Evolutionary conservation across 2,888 invertebrate species (phyloP).

Genomic region (Rotaria socialis): DNA sequence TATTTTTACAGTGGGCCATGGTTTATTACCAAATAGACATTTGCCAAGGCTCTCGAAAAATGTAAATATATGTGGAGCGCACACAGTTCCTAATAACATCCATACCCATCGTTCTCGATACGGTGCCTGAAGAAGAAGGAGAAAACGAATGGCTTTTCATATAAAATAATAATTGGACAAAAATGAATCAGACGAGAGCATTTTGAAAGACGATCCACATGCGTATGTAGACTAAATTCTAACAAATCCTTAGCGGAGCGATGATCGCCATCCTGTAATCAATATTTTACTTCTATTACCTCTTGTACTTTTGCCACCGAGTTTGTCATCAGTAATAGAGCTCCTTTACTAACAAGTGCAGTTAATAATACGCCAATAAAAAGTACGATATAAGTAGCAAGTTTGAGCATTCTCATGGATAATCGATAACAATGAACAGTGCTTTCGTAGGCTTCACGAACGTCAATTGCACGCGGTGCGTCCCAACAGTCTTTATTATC

Average conservation of each 20-base stretch:
- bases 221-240: no score
- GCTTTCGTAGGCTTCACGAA: slow-evolving; percentile 44
- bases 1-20: slow-evolving; percentile 49
- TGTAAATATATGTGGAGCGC: slow-evolving; percentile 81
- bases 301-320: slow-evolving; percentile 52
- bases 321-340: slow-evolving; percentile 54
- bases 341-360: slow-evolving; percentile 46
- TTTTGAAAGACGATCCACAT: no score
- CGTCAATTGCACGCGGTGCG: slow-evolving; percentile 39
- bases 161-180: no score
- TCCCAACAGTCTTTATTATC: slow-evolving; percentile 37
- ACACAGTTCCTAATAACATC: slow-evolving; percentile 79
- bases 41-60: slow-evolving; percentile 64
- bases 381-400: slow-evolving; percentile 53
- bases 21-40: slow-evolving; percentile 51
- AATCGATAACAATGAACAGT: slow-evolving; percentile 48
- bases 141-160: neutral
- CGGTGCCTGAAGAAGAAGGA: slow-evolving; percentile 63
- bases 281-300: slow-evolving; percentile 53
- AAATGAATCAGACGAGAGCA: no score
- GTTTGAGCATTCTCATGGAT: slow-evolving; percentile 54
- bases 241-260: no score
- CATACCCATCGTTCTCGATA: slow-evolving; percentile 71
- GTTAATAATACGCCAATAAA: slow-evolving; percentile 49
- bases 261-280: no score